Base-by-base conservation (phyloP, 2,113 vertebrate species). In the Platysternon megacephalum region DNA sequence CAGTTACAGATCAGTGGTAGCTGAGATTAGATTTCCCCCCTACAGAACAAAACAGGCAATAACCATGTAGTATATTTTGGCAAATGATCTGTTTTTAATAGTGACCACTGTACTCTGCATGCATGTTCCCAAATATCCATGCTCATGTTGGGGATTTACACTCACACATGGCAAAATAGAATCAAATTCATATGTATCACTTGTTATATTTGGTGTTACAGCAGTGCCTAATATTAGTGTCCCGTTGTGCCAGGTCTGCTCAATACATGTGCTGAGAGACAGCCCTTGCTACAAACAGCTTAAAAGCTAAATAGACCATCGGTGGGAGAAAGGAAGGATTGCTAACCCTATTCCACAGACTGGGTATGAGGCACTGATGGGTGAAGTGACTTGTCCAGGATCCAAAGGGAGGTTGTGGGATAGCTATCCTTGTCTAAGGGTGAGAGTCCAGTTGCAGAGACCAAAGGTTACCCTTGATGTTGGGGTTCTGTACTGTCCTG, bases 291-390 rank as follows among this genome's bases (percentile, higher is more conserved):
- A 11, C 39, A 44, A 11, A 22, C 3, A 24, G 39, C 61, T 35
- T 65, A 74, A 42, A 28, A 44, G 42, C 28, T 55, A 55, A 55
- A 86, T 8, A 55, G 61, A 78, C 13, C 35, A 85, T 17, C 11
- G 42, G 42, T 56, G 74, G 52, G 53, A 58, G 44, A 87, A 87
- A 58, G 72, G 58, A 55, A 86, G 78, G 44, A 49, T 53, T 93
- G 58, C 46, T 88, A 84, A 90, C 12, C 95, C 61, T 93, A 79
- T 83, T 10, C 88, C 81, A 58, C 22, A 42, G 91, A 68, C 53
- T 22, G 58, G 56, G 6, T 19, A 88, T 3, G 1, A 1, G 44
- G 26, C 8, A 86, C 93, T 72, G n/a, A 29, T 83, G 55, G 28
- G 4, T 84, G 89, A 86, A 90, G 81, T 2, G 87, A 5, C 26